These are phyloP conservation scores for Rhodeus uyekii DNA, from an alignment of 2,797 vertebrate species.

Conservation along the genomic window DNA sequence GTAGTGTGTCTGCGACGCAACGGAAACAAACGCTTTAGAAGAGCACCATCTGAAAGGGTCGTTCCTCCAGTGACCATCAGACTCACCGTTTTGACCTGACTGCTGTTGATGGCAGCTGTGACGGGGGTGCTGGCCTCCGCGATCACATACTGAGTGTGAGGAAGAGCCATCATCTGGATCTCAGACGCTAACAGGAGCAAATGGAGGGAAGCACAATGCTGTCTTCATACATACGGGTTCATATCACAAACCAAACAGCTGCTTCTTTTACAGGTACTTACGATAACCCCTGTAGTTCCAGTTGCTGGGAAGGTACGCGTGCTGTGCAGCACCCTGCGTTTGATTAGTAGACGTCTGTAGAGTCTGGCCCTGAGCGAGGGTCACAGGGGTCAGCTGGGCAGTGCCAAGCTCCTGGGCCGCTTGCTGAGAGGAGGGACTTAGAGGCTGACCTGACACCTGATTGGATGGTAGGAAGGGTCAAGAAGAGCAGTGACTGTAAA, in stretches of 20 bases:
- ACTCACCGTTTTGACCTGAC: constrained; percentile 91
- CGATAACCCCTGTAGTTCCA: constrained; percentile 95
- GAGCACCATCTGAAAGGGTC: not conserved
- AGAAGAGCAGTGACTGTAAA: not conserved
- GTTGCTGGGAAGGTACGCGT: constrained; percentile 88
- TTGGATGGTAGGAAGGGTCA: constrained; percentile 6
- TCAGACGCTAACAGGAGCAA: constrained; percentile 83
- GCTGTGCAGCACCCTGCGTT: constrained; percentile 87
- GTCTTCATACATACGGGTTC: not conserved
- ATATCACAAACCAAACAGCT: not conserved
- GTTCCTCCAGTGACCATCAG: not conserved
- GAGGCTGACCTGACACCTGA: constrained; percentile 84
- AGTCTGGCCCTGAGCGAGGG: constrained; percentile 79
- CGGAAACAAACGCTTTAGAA: not conserved
- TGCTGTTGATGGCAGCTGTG: constrained; percentile 81
- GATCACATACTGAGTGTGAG: constrained; percentile 94
- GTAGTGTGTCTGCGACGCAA: constrained; percentile 85
- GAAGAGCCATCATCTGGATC: constrained; percentile 98
- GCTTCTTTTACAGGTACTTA: constrained; percentile 70
- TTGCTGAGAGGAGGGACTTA: constrained; percentile 91
- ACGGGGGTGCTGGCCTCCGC: constrained; percentile 88
- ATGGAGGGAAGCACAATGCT: not conserved
- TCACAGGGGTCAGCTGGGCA: constrained; percentile 81
- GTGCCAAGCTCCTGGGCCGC: constrained; percentile 87
- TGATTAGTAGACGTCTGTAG: constrained; percentile 77